Evolutionary conservation across 2,113 vertebrate species (phyloP), one percentile per base, ranked within the genome.

Genomic region (Rhinopomastus cyanomelas): DNA sequence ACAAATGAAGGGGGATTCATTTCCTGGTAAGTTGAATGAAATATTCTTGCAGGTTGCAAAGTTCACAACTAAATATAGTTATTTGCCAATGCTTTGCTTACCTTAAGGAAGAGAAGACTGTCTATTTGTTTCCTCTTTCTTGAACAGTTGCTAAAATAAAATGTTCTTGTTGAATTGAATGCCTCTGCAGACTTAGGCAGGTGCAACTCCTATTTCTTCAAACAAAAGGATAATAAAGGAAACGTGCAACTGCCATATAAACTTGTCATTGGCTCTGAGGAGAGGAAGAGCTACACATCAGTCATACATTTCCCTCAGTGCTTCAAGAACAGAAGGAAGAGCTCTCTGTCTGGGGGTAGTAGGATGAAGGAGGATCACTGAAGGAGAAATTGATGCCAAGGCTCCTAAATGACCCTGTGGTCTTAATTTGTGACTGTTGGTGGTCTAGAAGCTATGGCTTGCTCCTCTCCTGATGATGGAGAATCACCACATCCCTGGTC

Each of bases 111-210:
- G 46, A 86, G 42, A 94, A 94, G 56, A 75, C 30, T 74, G 73
- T 81, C 84, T 90, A 87, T 92, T 88, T 73, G 84, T 86, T 96
- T 94, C 86, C 76, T 87, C 34, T 85, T 92, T 76, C 92, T 93
- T 84, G 88, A 80, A 81, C 17, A 69, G 64, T 61, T 83, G 69
- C 79, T 89, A 95, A 94, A 95, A 93, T 84, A 96, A 94, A 90
- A 64, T 0, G 1, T 32, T 69, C 93, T 96, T 92, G 79, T 93
- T 95, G 80, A 91, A 89, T 21, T 65, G 69, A 89, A 83, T 73
- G 64, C 37, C 49, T 75, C 57, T 89, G 62, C 85, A 87, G 67
- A 76, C 26, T 48, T 36, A 77, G 59, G 92, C 91, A 95, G 60
- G 81, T 85, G 89, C 85, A 89, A 73, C 53, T 75, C 44, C 59